Conservation (phyloP, 1,140 invertebrate species). For the Globodera ellingtonae region DNA sequence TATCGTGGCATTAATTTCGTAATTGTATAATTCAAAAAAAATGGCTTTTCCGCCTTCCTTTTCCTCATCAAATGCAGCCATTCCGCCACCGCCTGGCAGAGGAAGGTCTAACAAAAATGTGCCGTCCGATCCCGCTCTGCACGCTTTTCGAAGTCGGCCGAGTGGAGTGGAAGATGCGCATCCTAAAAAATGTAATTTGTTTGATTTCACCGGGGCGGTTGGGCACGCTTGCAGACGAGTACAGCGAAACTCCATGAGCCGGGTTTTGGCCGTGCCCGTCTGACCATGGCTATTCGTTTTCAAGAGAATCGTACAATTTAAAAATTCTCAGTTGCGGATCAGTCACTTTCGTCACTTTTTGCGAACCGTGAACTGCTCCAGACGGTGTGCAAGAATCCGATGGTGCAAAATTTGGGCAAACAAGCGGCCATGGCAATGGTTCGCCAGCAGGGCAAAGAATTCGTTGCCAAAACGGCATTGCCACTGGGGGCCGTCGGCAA, state of each 20-base stretch:
- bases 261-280: neutral
- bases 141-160: conserved; percentile 50
- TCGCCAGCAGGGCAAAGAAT: conserved; percentile 10
- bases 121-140: conserved; percentile 27
- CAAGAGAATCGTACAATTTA: neutral
- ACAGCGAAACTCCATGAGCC: too few species aligned
- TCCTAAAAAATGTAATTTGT: neutral
- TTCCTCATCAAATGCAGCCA: neutral
- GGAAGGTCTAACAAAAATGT: conserved; percentile 41
- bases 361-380: neutral
- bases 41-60: neutral
- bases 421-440: conserved; percentile 7
- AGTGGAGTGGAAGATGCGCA: neutral
- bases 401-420: conserved; percentile 9
- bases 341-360: neutral
- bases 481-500: too few species aligned
- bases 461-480: neutral
- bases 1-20: neutral
- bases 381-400: conserved; percentile 14
- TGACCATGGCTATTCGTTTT: neutral
- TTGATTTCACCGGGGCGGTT: neutral
- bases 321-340: neutral
- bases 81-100: conserved; percentile 37
- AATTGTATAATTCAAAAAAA: neutral
- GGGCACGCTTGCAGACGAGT: neutral